Evolutionary conservation across 2,113 vertebrate species (phyloP).

Genomic region (Dendrocopos noguchii): DNA sequence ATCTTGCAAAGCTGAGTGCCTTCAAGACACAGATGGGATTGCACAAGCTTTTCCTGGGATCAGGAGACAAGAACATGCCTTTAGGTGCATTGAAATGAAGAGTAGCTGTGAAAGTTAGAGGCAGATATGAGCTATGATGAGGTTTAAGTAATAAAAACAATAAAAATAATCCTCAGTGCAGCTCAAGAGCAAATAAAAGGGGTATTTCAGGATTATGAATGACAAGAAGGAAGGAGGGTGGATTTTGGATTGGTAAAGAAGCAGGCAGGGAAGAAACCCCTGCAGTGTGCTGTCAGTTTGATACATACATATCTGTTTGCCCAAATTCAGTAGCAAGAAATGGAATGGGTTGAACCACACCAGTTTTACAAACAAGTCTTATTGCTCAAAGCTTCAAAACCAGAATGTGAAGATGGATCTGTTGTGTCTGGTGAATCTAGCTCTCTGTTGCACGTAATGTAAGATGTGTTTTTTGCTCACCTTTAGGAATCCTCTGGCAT

Average conservation of each 20-base stretch:
- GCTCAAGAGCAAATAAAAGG: not conserved
- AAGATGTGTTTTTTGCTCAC: not conserved
- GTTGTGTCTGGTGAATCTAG: not conserved
- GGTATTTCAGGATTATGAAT: not conserved
- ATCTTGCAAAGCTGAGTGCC: not conserved
- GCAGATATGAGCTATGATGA: not conserved
- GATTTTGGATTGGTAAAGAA: not conserved
- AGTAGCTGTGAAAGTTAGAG: not conserved
- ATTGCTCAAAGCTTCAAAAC: slow-evolving; percentile 3
- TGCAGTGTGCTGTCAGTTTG: not conserved
- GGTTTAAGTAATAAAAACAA: not conserved
- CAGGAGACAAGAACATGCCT: not conserved
- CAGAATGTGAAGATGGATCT: not conserved
- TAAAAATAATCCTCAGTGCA: not conserved
- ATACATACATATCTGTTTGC: not conserved
- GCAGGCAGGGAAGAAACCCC: not conserved
- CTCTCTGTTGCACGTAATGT: not conserved
- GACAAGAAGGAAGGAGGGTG: not conserved
- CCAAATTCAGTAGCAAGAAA: not conserved
- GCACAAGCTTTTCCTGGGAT: not conserved
- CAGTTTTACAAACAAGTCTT: slow-evolving; percentile 20
- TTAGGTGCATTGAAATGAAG: not conserved
- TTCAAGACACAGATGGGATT: not conserved
- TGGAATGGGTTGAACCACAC: not conserved
- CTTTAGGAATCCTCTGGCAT: not conserved